Conservation (phyloP, 2,888 invertebrate genomes). For the Macaria notata region DNA sequence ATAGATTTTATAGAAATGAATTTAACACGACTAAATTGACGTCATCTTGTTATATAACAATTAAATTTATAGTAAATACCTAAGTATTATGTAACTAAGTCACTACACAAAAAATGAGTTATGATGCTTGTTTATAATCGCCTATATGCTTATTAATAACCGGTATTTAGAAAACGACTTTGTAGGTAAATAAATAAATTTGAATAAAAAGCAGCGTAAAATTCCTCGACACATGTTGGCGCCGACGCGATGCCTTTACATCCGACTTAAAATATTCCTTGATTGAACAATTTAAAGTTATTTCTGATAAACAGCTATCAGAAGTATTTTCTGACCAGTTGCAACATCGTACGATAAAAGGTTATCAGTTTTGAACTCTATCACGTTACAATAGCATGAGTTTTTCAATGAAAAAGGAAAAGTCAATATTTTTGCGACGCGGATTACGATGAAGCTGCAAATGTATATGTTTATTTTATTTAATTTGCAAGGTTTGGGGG, state of each 20-base stretch:
- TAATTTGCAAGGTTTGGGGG: slow-evolving; percentile 19
- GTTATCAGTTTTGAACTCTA: neutral
- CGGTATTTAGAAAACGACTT: too few species aligned
- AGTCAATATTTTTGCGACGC: neutral
- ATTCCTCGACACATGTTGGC: neutral
- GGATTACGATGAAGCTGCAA: too few species aligned
- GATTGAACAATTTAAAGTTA: slow-evolving; percentile 18
- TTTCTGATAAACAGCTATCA: slow-evolving; percentile 16
- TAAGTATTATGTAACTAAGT: too few species aligned
- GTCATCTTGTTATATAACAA: too few species aligned
- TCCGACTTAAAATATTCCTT: slow-evolving; percentile 6
- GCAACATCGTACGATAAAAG: neutral
- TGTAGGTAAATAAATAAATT: too few species aligned
- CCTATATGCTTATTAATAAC: too few species aligned
- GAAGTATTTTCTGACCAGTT: slow-evolving; percentile 4
- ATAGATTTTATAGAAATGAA: too few species aligned
- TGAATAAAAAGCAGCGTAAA: too few species aligned
- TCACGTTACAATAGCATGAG: neutral
- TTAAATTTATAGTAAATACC: too few species aligned
- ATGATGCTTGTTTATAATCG: too few species aligned
- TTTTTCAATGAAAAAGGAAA: neutral
- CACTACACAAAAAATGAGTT: too few species aligned
- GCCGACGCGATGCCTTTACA: slow-evolving; percentile 2
- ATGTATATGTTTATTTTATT: slow-evolving; percentile 1
- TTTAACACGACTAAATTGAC: too few species aligned